Evolutionary conservation across 2,888 invertebrate species (phyloP).

Genomic region (Antheraea yamamai): DNA sequence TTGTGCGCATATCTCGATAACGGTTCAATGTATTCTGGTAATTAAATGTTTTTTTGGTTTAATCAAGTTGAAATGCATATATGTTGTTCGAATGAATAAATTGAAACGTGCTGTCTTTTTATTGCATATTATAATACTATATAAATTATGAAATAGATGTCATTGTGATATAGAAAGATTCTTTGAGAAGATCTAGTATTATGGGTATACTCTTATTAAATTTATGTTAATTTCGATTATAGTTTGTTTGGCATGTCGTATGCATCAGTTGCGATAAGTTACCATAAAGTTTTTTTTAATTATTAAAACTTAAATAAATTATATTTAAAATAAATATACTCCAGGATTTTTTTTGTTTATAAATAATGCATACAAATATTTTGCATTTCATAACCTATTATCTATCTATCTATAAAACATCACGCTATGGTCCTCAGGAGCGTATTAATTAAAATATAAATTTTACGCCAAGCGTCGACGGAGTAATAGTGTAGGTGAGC

Average conservation of each 20-base stretch:
- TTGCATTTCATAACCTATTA: too few relatives aligned
- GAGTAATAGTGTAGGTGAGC: too few relatives aligned
- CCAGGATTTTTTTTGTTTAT: too few relatives aligned
- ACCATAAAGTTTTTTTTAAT: neutral
- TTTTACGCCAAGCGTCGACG: too few relatives aligned
- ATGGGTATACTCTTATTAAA: too few relatives aligned
- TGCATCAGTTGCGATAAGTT: neutral
- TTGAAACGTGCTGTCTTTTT: neutral
- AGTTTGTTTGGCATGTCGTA: neutral
- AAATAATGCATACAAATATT: too few relatives aligned
- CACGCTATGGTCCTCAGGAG: too few relatives aligned
- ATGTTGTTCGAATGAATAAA: neutral
- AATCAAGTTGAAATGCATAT: conserved; percentile 4
- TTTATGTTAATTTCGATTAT: too few relatives aligned
- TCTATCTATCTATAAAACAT: too few relatives aligned
- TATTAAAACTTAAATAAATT: neutral
- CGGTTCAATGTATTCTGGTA: conserved; percentile 3
- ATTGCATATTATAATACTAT: neutral
- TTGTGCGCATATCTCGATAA: neutral
- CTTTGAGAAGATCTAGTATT: too few relatives aligned
- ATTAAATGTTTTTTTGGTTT: conserved; percentile 4
- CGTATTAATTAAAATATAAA: too few relatives aligned
- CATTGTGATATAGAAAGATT: neutral
- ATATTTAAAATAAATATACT: neutral
- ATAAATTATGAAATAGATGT: neutral